Percentiles rank a stretch among this genome's conserved stretches.
Evolutionary conservation across 2,113 vertebrate species (phyloP).

Genomic region (Acinonyx jubatus): DNA sequence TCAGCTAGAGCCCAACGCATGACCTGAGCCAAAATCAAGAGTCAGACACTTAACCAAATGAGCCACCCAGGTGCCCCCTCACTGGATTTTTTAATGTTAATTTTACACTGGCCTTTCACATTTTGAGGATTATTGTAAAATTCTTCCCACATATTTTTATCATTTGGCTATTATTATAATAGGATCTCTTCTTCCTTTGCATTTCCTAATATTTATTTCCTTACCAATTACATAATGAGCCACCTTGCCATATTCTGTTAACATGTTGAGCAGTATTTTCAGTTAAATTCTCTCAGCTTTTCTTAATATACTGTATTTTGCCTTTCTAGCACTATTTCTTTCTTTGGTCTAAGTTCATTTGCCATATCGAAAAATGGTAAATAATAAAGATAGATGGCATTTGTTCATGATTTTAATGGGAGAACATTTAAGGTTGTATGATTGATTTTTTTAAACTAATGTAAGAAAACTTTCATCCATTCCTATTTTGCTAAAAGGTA

Average conservation of each 20-base stretch:
- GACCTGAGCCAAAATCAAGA: too few species aligned
- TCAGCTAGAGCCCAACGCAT: too few species aligned
- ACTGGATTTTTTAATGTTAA: neutral
- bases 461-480: neutral
- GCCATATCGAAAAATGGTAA: neutral
- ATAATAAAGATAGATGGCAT: neutral
- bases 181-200: neutral
- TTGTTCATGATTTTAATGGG: conserved; percentile 2
- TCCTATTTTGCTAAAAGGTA: conserved; percentile 38
- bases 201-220: neutral
- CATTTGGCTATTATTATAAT: neutral
- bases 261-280: neutral
- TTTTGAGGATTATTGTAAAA: neutral
- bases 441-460: neutral
- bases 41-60: too few species aligned
- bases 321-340: neutral
- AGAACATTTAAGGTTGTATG: neutral
- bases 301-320: neutral
- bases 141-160: neutral
- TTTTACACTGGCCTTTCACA: neutral
- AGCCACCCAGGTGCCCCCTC: too few species aligned
- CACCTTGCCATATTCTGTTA: neutral
- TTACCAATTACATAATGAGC: neutral
- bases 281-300: neutral
- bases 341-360: neutral